phyloP scores from a whole-genome alignment of 2,797 vertebrate genomes.

The Hoplostethus atlanticus region DNA sequence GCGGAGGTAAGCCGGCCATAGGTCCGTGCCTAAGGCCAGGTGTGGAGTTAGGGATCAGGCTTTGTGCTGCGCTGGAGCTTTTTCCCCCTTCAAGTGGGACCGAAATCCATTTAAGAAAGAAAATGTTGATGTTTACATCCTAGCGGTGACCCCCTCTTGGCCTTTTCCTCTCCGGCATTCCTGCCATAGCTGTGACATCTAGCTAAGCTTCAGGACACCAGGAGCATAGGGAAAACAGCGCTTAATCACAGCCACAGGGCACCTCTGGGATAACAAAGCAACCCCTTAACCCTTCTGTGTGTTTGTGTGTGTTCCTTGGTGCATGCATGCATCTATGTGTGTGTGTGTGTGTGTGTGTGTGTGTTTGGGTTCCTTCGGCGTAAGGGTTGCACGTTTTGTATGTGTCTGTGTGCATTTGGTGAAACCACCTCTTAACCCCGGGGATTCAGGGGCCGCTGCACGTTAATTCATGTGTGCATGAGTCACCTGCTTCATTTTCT shows the following conservation, averaged over 20 bases:
- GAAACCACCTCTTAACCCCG: conserved; percentile 55
- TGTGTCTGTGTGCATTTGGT: not conserved
- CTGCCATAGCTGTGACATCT: conserved; percentile 87
- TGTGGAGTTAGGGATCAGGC: conserved; percentile 77
- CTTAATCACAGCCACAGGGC: conserved; percentile 86
- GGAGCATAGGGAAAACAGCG: conserved; percentile 81
- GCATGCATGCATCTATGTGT: conserved; percentile 47
- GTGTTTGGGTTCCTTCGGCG: conserved; percentile 25
- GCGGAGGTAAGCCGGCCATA: conserved; percentile 66
- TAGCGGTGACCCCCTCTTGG: conserved; percentile 82
- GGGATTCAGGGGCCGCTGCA: conserved; percentile 52
- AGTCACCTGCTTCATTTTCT: conserved; percentile 58
- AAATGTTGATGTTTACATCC: conserved; percentile 89
- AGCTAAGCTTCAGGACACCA: conserved; percentile 83
- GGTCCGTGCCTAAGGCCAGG: conserved; percentile 79
- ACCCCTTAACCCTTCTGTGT: conserved; percentile 70
- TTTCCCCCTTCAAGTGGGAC: conserved; percentile 78
- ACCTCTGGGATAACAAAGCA: conserved; percentile 82
- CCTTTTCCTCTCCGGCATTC: conserved; percentile 82
- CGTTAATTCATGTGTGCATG: conserved; percentile 52
- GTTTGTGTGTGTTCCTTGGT: conserved; percentile 71
- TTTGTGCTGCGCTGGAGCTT: conserved; percentile 74
- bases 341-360: conserved; percentile 32
- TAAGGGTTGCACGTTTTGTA: conserved; percentile 1
- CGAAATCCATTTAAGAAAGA: conserved; percentile 85